Base-by-base conservation (phyloP, 30 jellyfish, hydroid and myxozoan species). In the Turritopsis rubra region DNA sequence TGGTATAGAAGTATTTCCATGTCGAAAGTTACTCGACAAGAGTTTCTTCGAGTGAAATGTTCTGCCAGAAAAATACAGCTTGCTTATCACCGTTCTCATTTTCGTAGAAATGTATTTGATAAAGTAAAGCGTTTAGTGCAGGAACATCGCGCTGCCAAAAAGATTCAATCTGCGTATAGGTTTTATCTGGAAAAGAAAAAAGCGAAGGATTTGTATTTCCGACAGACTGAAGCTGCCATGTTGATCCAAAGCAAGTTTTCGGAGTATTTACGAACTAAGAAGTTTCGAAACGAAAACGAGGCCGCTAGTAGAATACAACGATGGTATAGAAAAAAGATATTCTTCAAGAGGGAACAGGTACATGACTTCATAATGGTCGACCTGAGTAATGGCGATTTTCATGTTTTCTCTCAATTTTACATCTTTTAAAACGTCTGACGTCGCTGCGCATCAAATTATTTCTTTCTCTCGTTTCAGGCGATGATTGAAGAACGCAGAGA, bases 1-100 rank as follows among this genome's bases (percentile, higher is more conserved):
- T 31, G 54, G 65, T 86, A 86, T 73, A 65, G 87, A 41, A 29
- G 54, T 29, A 7, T 18, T 18, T 65, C 30, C 31, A n/a, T 8
- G 66, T 52, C 73, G 75, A 65, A 52, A 29, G 54, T 21, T 0
- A 21, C 79, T 52, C 52, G 81, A 60, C 22, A 21, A 23, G 87
- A 85, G 29, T 75, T 75, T 25, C 20, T 29, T 16, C 26, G 1
- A 21, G 66, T 29, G 66, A 54, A 23, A 31, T 20, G 16, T 18
- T 27, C 81, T 29, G 87, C 77, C 16, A 21, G 70, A 16, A 65
- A 17, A 18, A 85, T 85, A 24, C 91, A 85, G 54, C 21, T 26
- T 22, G 86, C 75, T 7, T 85, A 75, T 66, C 72, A 89, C 16
- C 73, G 66, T 23, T 86, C 30, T 53, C 29, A 18, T 1, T 85